Evolutionary conservation across 2,888 invertebrate species (phyloP).

Genomic region (Hydrotaea cyrtoneurina): DNA sequence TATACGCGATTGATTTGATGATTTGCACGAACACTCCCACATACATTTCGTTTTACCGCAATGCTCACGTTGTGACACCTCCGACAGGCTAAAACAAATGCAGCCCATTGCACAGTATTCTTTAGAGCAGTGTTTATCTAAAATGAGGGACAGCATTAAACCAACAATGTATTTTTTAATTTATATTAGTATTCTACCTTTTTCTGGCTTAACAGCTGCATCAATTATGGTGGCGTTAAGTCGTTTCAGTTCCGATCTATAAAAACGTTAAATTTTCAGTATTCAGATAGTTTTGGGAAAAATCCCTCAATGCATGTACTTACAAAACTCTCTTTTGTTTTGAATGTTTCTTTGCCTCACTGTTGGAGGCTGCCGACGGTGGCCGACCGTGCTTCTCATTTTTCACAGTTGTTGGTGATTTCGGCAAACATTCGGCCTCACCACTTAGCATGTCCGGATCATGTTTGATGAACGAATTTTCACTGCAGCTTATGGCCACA

Average conservation of each 20-base stretch:
- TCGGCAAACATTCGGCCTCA: conserved; percentile 9
- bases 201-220: conserved; percentile 75
- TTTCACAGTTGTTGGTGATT: neutral
- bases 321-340: conserved; percentile 77
- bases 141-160: conserved; percentile 25
- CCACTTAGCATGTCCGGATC: conserved; percentile 71
- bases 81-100: conserved; percentile 84
- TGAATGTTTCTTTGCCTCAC: conserved; percentile 54
- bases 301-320: conserved; percentile 61
- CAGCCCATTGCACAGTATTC: conserved; percentile 85
- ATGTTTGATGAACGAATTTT: conserved; percentile 81
- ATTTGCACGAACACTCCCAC: conserved; percentile 81
- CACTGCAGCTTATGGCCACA: conserved; percentile 84
- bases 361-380: conserved; percentile 27
- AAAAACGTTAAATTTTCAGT: conserved; percentile 50
- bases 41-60: conserved; percentile 83
- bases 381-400: conserved; percentile 19
- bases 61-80: conserved; percentile 82
- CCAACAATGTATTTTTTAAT: too few species aligned
- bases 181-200: conserved; percentile 68
- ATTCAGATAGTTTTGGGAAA: neutral
- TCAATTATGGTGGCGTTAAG: conserved; percentile 86
- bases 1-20: conserved; percentile 73
- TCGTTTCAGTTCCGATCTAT: conserved; percentile 82
- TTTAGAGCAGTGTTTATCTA: conserved; percentile 81